Evolutionary conservation across 2,888 invertebrate species (phyloP), one percentile per base, ranked within the genome.

Genomic region (Lycaena phlaeas): DNA sequence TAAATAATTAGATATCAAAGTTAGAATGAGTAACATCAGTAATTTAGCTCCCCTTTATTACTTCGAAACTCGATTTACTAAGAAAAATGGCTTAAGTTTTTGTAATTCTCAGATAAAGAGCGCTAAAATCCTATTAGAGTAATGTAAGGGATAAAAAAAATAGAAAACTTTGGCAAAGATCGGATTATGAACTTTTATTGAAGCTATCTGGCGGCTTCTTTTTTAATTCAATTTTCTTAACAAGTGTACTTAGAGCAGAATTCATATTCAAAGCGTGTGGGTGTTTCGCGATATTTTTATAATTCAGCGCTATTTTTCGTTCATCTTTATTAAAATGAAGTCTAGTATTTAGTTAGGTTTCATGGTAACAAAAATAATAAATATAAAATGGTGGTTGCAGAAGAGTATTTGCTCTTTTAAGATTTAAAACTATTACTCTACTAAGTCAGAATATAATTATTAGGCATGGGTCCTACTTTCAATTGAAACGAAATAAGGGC

Each of bases 21-120:
- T 29, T 39, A 25, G 14, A 17, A 9, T 25, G 28, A 44, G 48
- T 47, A 49, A 47, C 44, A 47, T 50, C 43, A 46, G 34, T 45
- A 46, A 46, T 46, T 48, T 50, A 50, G 49, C 43, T 48, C 48
- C 51, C 41, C 52, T 53, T 55, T 53, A 57, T 57, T 56, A 50
- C 54, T 57, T 52, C 40, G 38, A 37, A 58, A 56, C 52, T 54
- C 52, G 51, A 53, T 56, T 53, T 51, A 39, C 41, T 29, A 36
- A 53, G 49, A 51, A 51, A 49, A 52, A 54, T 51, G 50, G 46
- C 42, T 38, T 17, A 52, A 52, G 46, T 53, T 54, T 44, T 28
- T 39, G 39, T 45, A 40, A 46, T 40, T 47, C 36, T 29, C 30
- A 31, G 40, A 44, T 25, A 29, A 40, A 41, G 40, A 25, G 41